Conservation (phyloP, 2,113 vertebrate species). For the Ellobius talpinus region DNA sequence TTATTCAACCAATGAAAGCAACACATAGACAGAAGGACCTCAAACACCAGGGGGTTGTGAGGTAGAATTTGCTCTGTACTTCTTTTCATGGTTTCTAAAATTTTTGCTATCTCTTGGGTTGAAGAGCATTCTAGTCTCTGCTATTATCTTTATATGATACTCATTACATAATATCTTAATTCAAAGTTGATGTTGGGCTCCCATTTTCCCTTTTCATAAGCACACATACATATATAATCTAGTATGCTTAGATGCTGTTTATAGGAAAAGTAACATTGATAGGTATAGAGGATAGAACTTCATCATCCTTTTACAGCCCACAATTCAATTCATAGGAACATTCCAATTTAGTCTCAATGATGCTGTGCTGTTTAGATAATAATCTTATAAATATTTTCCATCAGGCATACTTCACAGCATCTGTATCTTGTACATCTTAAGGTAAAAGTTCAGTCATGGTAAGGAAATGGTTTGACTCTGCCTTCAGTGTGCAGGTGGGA, state of each 20-base stretch:
- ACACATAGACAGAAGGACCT: no score
- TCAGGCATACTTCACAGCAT: neutral
- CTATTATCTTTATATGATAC: neutral
- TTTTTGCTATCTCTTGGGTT: neutral
- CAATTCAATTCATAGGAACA: neutral
- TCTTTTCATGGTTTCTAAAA: neutral
- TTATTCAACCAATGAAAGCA: no score
- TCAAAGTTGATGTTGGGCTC: neutral
- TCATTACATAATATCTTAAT: neutral
- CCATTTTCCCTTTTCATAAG: neutral
- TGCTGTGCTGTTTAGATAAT: neutral
- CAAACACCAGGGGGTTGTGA: no score
- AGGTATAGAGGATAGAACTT: neutral
- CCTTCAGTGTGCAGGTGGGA: neutral
- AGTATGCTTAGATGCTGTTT: neutral
- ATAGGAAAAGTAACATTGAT: neutral
- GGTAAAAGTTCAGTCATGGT: neutral
- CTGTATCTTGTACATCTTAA: neutral
- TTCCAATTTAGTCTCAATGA: neutral
- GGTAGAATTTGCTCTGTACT: neutral
- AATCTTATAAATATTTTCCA: neutral
- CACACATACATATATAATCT: neutral
- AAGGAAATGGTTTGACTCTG: neutral
- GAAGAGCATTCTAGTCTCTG: neutral
- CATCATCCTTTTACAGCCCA: neutral